Evolutionary conservation across 2,888 invertebrate genomes (phyloP), one percentile per base, ranked within the genome.

Genomic region (Phalera bucephala): DNA sequence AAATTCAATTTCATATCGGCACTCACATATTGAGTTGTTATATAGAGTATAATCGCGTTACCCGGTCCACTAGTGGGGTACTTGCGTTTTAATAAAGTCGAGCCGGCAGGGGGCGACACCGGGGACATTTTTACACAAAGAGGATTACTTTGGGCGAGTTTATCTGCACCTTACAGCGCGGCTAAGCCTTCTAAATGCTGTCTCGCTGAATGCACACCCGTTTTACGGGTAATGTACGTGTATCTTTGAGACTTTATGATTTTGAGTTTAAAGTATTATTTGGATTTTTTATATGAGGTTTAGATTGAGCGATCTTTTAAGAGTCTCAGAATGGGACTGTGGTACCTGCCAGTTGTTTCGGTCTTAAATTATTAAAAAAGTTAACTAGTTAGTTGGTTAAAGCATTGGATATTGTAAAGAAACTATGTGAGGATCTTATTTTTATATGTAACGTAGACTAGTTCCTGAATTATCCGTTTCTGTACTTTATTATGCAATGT

Each of bases 101-200:
- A 65, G 68, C 67, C 72, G 60, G 65, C 71, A 67, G 80, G 84
- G 83, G 79, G 84, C 68, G 80, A 72, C 75, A 71, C 63, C 68
- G 80, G 84, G 85, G 87, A 87, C 87, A 86, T 86, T 88, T 88
- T 88, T 87, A 77, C 78, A 89, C 86, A 88, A 88, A 87, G 87
- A 72, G 88, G 88, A 89, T 88, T 89, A 89, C 80, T 81, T 76
- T 65, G 81, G 77, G 73, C 77, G 64, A 80, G 87, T 86, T 89
- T 89, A 89, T 89, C 88, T 83, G 75, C 79, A 86, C 88, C 87
- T 88, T 87, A 88, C 89, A 85, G 89, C 70, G 66, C 55, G 55
- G 87, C 84, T 88, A 76, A 87, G 84, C 72, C 74, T 76, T 63
- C 85, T 82, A 86, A 87, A 83, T 83, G 77, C 84, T 66, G 72